phyloP scores from a whole-genome alignment of 2,113 vertebrate genomes.

The Chlamydotis undulata region DNA sequence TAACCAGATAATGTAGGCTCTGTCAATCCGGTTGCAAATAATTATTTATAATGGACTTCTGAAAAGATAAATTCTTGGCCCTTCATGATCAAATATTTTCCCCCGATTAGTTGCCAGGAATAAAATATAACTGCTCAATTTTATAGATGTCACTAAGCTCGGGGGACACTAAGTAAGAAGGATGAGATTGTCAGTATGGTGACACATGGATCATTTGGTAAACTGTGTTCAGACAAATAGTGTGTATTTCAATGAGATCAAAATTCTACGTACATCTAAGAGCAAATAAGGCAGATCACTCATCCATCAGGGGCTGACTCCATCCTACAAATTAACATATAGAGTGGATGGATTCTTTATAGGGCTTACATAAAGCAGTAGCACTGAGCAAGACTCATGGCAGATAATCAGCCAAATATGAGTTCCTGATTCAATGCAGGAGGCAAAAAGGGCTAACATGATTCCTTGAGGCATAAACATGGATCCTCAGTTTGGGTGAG shows the following conservation, averaged over 20 bases:
- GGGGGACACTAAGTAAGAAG: background rate
- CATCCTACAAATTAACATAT: slow-evolving; percentile 20
- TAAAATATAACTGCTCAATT: background rate
- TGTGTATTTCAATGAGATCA: background rate
- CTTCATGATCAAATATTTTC: background rate
- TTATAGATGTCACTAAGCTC: background rate
- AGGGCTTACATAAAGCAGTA: background rate
- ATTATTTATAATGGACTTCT: background rate
- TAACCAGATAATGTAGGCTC: background rate
- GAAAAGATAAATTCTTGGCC: background rate
- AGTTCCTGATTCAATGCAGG: background rate
- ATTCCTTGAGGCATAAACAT: slow-evolving; percentile 12
- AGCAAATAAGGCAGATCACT: background rate
- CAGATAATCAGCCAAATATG: slow-evolving; percentile 12
- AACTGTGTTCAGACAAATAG: background rate
- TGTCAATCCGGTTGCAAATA: background rate
- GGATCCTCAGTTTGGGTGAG: background rate
- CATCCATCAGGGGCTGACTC: background rate
- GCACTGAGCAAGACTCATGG: background rate
- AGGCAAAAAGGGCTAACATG: background rate
- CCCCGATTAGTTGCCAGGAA: background rate
- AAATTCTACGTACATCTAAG: background rate
- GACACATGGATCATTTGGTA: background rate
- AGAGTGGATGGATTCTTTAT: slow-evolving; percentile 13
- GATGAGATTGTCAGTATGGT: background rate